Evolutionary conservation across 2,888 invertebrate species (phyloP).

Genomic region (Lasioglossum marginatum): DNA sequence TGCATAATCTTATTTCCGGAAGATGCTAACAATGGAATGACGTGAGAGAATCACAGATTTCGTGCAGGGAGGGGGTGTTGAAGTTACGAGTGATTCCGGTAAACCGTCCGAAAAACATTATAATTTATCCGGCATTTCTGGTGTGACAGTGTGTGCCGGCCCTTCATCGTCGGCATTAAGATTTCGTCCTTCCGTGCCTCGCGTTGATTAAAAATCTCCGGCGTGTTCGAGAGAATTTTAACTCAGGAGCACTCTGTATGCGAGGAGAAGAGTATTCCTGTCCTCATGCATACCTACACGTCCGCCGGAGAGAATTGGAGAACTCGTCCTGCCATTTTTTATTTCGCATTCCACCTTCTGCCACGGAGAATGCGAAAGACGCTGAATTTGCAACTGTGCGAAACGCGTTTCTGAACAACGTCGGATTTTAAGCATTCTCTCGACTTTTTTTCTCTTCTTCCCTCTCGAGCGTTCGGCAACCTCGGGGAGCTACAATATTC

Average conservation of each 20-base stretch:
- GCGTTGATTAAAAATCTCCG: constrained; percentile 34
- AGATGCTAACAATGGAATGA: neutral
- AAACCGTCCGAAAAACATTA: neutral
- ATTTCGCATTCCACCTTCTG: neutral
- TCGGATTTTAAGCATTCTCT: neutral
- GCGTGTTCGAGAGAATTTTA: constrained; percentile 28
- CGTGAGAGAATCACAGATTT: neutral
- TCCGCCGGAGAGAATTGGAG: constrained; percentile 20
- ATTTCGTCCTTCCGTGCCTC: constrained; percentile 7
- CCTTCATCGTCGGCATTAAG: neutral
- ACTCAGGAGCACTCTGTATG: constrained; percentile 19
- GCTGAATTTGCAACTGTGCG: constrained; percentile 8
- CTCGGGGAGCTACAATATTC: neutral
- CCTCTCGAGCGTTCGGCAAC: neutral
- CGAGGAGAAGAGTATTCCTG: constrained; percentile 13
- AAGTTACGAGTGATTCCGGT: neutral
- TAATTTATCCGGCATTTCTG: neutral
- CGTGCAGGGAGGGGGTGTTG: neutral
- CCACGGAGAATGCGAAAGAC: neutral
- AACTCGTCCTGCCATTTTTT: constrained; percentile 23
- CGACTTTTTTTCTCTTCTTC: neutral
- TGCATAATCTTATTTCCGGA: neutral
- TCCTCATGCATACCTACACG: constrained; percentile 25
- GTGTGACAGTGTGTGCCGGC: neutral
- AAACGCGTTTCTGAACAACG: constrained; percentile 9